Evolutionary conservation across 1,140 invertebrate genomes (phyloP), one percentile per base, ranked within the genome.

Genomic region (Brachionus asplanchnoidis): DNA sequence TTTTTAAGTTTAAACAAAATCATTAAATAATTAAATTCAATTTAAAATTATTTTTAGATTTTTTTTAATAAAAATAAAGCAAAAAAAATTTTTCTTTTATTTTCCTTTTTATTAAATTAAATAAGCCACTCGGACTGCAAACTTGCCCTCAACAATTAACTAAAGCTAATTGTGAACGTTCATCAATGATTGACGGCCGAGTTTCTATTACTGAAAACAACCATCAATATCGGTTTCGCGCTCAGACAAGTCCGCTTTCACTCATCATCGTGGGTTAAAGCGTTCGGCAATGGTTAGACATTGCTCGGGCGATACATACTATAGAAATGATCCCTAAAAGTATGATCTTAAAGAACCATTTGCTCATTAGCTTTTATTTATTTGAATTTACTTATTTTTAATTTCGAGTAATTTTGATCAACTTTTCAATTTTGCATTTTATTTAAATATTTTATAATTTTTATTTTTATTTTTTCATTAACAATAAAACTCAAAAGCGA

Each of bases 181-280:
- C 68, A 73, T 73, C 68, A 73, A 73, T 73, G 68, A 73, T 73
- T 42, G 68, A 42, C 9, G 32, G 40, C n/a, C 68, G n/a, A 73
- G 68, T 73, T 73, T 44, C 32, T 8, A 42, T 5, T 17, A n/a
- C 12, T 20, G 32, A 73, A 73, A 73, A 73, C 68, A 73, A 40
- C 40, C 68, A 42, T 42, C 68, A 73, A 73, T 73, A 73, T 73
- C 68, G 68, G 28, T 73, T 73, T 73, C n/a, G n/a, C n/a, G n/a
- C n/a, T n/a, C n/a, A n/a, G n/a, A n/a, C n/a, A n/a, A n/a, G n/a
- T n/a, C n/a, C n/a, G n/a, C n/a, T n/a, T n/a, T n/a, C n/a, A n/a
- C n/a, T n/a, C n/a, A n/a, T n/a, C n/a, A n/a, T n/a, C n/a, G n/a
- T n/a, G n/a, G n/a, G n/a, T n/a, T n/a, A n/a, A n/a, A n/a, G n/a